Evolutionary conservation across 1,140 invertebrate species (phyloP), one percentile per base, ranked within the genome.

Genomic region (Tribolium castaneum): DNA sequence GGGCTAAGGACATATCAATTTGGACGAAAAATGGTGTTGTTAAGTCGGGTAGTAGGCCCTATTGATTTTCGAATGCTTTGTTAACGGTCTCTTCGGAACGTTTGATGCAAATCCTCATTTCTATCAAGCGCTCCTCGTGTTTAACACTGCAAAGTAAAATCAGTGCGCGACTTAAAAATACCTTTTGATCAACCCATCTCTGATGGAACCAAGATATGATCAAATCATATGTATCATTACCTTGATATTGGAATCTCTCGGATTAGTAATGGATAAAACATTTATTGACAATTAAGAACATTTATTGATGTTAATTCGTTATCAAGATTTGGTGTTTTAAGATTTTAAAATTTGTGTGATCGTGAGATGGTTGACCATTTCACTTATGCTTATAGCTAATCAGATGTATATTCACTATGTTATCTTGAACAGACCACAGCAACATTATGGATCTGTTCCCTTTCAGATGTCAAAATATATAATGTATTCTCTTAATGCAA

Each of bases 401-500:
- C 74, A 73, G 35, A 79, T 74, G 51, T 78, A 35, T 79, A 70
- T 70, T 76, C 62, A 72, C 52, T 71, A 66, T 76, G 30, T 79
- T 76, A 79, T 76, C 22, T 73, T 76, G 70, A 76, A 70, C 62
- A 75, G 72, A 71, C 39, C 59, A 76, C 70, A 76, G 49, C 62
- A 72, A 59, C 70, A 62, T 76, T 79, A 70, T 76, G 62, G 49
- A 76, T 54, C 16, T 79, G 59, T 70, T 79, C 59, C 52, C 25
- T 76, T 72, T 76, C 72, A 76, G 30, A 56, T 76, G 66, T 79
- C 74, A 74, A 75, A 75, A 70, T 75, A 52, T 76, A 50, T 70
- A 62, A 81, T 80, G 75, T 81, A 81, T 81, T 81, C 80, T 81
- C 80, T 81, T 80, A 81, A 81, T 80, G 80, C 80, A 80, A 14